Conservation (phyloP, 2,113 vertebrate genomes). For the Ptyas mucosa region DNA sequence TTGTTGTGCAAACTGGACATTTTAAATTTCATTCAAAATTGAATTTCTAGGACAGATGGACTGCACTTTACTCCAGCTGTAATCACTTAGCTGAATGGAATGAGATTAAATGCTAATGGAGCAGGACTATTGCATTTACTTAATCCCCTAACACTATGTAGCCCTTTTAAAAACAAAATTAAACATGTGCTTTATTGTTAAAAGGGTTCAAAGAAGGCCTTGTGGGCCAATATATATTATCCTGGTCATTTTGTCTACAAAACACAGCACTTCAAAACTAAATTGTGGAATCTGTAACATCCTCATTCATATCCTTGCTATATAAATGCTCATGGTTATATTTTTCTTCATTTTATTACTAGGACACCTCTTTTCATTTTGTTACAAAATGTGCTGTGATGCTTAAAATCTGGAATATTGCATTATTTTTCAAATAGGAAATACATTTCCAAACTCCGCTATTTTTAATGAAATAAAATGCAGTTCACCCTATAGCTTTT, state of each 20-base stretch:
- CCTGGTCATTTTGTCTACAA: slow-evolving; percentile 15
- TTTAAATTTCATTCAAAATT: slow-evolving; percentile 37
- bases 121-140: slow-evolving; percentile 15
- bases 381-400: neutral
- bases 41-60: slow-evolving; percentile 38
- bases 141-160: slow-evolving; percentile 10
- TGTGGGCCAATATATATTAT: slow-evolving; percentile 1
- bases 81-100: slow-evolving; percentile 21
- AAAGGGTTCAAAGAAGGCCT: neutral
- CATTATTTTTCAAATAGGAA: neutral
- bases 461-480: neutral
- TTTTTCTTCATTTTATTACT: neutral
- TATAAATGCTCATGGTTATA: slow-evolving; percentile 18
- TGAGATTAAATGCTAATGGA: neutral
- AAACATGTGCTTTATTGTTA: neutral
- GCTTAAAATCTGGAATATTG: neutral
- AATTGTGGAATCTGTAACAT: slow-evolving; percentile 17
- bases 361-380: neutral
- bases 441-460: neutral
- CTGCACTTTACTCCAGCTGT: slow-evolving; percentile 28
- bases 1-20: neutral
- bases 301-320: slow-evolving; percentile 26
- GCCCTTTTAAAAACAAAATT: slow-evolving; percentile 15
- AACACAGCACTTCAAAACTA: slow-evolving; percentile 21
- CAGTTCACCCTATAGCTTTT: fast-evolving